phyloP scores from a whole-genome alignment of 2,888 invertebrate genomes.

The Dysmachus trigonus region DNA sequence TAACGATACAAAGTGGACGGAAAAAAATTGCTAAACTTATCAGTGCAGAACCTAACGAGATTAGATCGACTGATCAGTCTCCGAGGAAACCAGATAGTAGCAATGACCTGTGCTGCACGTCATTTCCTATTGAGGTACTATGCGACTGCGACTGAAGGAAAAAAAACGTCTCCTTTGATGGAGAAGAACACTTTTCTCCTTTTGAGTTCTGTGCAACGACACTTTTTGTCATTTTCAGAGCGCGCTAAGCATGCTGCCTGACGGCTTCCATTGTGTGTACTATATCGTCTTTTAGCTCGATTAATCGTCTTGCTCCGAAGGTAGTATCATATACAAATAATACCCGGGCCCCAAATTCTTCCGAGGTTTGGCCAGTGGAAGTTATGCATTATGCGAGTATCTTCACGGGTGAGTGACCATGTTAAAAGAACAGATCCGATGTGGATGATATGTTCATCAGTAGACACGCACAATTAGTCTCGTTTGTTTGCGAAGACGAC shows the following conservation, averaged over 20 bases:
- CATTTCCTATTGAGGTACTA: not conserved
- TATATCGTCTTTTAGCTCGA: not conserved
- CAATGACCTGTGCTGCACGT: conserved; percentile 17
- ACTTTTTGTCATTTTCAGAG: not conserved
- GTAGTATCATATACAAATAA: conserved; percentile 14
- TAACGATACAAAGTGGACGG: conserved; percentile 2
- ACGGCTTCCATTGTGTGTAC: not conserved
- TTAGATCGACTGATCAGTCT: conserved; percentile 24
- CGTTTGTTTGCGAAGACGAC: not conserved
- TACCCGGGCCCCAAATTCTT: not conserved
- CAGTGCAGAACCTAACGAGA: conserved; percentile 34
- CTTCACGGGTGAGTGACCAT: conserved; percentile 29
- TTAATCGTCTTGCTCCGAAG: not conserved
- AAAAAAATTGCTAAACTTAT: conserved; percentile 3
- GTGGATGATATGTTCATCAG: conserved; percentile 10
- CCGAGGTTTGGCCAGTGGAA: conserved; percentile 7
- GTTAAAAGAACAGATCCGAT: not conserved
- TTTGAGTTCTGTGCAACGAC: not conserved
- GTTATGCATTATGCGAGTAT: not conserved
- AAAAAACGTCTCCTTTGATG: not conserved
- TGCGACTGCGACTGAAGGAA: not conserved
- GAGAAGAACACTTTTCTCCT: not conserved
- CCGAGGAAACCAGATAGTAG: conserved; percentile 5
- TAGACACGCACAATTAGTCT: conserved; percentile 21
- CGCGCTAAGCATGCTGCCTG: not conserved